These are phyloP conservation scores for Ophonus ardosiacus DNA, from an alignment of 2,888 invertebrate genomes.

Conservation along the genomic window DNA sequence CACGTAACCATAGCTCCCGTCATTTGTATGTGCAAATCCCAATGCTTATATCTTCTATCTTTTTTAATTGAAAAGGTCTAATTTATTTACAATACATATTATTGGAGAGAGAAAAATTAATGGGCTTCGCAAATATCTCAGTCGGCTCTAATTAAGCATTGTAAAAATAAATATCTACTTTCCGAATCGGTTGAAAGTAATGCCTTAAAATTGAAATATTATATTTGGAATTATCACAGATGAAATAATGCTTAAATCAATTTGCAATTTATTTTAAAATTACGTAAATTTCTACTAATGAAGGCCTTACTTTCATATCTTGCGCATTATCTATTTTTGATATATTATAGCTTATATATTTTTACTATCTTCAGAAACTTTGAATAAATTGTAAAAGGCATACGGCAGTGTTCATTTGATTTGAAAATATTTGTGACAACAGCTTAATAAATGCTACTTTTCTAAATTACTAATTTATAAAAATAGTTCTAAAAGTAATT, in stretches of 20 bases:
- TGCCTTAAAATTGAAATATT: constrained; percentile 11
- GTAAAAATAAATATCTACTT: constrained; percentile 25
- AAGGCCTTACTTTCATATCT: constrained; percentile 28
- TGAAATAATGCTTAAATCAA: constrained; percentile 12
- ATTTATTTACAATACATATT: too few species aligned
- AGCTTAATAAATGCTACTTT: constrained; percentile 41
- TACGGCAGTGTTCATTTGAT: constrained; percentile 54
- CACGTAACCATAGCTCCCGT: too few species aligned
- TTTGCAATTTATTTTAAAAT: constrained; percentile 8
- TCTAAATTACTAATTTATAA: constrained; percentile 65
- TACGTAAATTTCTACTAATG: constrained; percentile 7
- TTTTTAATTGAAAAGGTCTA: too few species aligned
- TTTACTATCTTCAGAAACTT: constrained; percentile 55
- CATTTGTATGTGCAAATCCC: too few species aligned
- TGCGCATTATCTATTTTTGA: constrained; percentile 1
- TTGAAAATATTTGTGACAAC: constrained; percentile 45
- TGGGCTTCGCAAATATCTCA: background rate
- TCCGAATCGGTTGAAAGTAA: constrained; percentile 25
- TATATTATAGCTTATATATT: constrained; percentile 47
- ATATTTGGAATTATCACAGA: constrained; percentile 46
- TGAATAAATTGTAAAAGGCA: constrained; percentile 49
- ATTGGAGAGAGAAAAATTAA: too few species aligned
- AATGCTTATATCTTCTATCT: too few species aligned
- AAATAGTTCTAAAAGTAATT: constrained; percentile 66
- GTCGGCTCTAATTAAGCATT: background rate